A percentile compares a stretch with the other conserved stretches of the same genome.
Conservation (phyloP, 2,797 vertebrate genomes). For the Enteromius paludinosus region DNA sequence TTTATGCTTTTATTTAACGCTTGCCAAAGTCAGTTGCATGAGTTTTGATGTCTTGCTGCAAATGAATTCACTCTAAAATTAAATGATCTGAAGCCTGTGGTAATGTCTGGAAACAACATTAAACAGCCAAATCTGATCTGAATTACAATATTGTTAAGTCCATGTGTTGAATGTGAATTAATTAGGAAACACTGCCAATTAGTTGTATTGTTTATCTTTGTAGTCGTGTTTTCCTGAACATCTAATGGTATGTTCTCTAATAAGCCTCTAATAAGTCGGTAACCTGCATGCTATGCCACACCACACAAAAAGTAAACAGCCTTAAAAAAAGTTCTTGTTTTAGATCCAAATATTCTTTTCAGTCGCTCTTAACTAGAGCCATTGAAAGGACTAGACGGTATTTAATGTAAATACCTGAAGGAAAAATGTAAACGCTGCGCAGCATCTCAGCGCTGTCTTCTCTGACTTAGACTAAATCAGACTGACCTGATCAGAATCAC, state of each 20-base stretch:
- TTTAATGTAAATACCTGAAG: slow-evolving; percentile 30
- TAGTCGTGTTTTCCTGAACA: neutral
- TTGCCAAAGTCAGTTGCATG: neutral
- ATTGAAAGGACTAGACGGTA: neutral
- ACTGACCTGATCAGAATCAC: slow-evolving; percentile 33
- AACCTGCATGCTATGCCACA: no score
- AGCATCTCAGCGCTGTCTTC: slow-evolving; percentile 5
- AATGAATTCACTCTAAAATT: neutral
- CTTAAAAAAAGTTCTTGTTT: neutral
- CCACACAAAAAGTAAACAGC: no score
- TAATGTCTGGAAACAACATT: neutral
- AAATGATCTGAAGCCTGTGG: neutral
- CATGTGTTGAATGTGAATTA: neutral
- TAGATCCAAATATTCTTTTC: neutral
- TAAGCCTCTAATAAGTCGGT: no score
- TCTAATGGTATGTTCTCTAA: neutral
- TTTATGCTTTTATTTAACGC: neutral
- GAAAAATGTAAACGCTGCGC: slow-evolving; percentile 39
- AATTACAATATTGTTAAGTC: neutral
- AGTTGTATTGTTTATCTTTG: slow-evolving; percentile 39
- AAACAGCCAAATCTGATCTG: neutral
- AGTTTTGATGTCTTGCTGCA: neutral
- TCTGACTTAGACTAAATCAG: slow-evolving; percentile 33
- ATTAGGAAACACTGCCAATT: neutral
- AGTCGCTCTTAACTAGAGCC: neutral